phyloP scores from a whole-genome alignment of 2,113 vertebrate species.

The Bettongia penicillata region DNA sequence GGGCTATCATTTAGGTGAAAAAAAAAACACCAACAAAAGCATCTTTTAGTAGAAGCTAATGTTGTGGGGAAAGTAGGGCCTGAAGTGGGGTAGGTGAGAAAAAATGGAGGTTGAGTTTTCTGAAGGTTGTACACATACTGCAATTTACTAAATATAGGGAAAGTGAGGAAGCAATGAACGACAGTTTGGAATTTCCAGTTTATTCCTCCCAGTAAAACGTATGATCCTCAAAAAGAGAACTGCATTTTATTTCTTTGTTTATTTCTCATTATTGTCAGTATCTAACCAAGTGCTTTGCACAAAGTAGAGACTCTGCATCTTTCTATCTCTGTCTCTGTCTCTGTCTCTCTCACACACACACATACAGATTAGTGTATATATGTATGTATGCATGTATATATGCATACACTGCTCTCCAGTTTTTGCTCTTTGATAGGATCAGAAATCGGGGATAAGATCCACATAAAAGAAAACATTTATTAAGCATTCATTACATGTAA shows the following conservation, averaged over 20 bases:
- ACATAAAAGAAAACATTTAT: not conserved
- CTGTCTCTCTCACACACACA: no score
- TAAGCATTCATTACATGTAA: not conserved
- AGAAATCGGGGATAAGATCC: not conserved
- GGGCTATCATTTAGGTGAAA: not conserved
- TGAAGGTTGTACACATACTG: not conserved
- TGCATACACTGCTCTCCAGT: not conserved
- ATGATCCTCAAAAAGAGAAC: not conserved
- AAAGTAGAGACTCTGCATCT: not conserved
- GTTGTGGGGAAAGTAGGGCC: not conserved
- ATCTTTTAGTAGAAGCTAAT: not conserved
- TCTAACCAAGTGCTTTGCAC: not conserved
- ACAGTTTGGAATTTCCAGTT: not conserved
- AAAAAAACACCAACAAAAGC: not conserved
- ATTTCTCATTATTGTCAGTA: not conserved
- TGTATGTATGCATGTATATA: fast-evolving
- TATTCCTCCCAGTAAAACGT: not conserved
- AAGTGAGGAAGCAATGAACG: not conserved
- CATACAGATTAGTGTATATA: not conserved
- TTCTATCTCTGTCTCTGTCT: no score
- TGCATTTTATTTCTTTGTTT: not conserved
- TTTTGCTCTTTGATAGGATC: not conserved
- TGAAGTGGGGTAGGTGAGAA: not conserved
- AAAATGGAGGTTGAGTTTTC: not conserved
- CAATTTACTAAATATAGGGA: not conserved